Evolutionary conservation across 2,797 vertebrate species (phyloP), one percentile per base, ranked within the genome.

Genomic region (Cynodonichthys magdalenae): DNA sequence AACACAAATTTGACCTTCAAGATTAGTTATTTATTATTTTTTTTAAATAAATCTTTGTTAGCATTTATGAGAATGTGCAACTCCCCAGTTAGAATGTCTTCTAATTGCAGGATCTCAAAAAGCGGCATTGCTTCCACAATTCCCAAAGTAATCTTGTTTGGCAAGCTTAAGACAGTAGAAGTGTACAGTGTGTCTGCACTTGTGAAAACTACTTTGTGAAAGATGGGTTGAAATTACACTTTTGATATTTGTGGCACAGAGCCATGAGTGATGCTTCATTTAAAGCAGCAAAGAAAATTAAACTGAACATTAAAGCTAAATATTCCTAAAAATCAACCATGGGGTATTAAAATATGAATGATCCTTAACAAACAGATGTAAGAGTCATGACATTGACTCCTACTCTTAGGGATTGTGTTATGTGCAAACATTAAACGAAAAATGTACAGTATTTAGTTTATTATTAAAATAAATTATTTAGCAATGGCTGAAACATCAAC

Each of bases 241-340:
- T 71, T 41, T 66, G 51, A 70, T 57, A 59, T 50, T 19, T 5
- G 63, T 66, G 48, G 20, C 15, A 69, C 17, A 17, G 9, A 1
- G 48, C 3, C 71, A 63, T 31, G 18, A 45, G 65, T 64, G 79
- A 82, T 90, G 75, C 68, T 86, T 90, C 74, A 88, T 89, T 90
- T 79, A 87, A 82, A 67, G 47, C 50, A 46, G 53, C 60, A 50
- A n/a, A 71, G 45, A 57, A 82, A 31, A 75, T 69, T 80, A 79
- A 83, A 82, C 55, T 34, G 46, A 78, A 66, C 74, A 53, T 59
- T 70, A 87, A 66, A 71, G 80, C 57, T 67, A 46, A 52, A 19
- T 50, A 66, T 73, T 74, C 60, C 69, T 80, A 65, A 80, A 80
- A 85, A 68, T 70, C 20, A 66, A 65, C 48, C 1, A 19, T 47